Evolutionary conservation across 92 coral and sea anemone species (phyloP).

Genomic region (Zoanthus sociatus): DNA sequence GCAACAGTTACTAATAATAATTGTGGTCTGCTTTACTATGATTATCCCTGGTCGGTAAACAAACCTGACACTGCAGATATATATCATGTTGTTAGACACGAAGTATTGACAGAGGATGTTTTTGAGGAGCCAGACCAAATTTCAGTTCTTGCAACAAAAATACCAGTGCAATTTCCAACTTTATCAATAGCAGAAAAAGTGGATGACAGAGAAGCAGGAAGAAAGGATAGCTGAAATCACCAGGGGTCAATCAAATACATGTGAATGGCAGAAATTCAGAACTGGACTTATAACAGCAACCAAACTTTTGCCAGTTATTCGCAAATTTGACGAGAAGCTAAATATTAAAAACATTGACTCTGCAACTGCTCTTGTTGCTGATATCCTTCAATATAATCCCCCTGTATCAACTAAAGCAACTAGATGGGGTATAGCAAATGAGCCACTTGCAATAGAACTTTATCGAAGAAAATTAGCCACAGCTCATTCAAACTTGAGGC

Average conservation of each 20-base stretch:
- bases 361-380: conserved; percentile 19
- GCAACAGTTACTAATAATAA: too few species aligned
- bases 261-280: conserved; percentile 20
- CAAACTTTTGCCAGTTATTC: conserved; percentile 4
- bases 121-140: too few species aligned
- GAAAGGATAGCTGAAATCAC: neutral
- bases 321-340: conserved; percentile 16
- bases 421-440: conserved; percentile 36
- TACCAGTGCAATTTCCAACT: too few species aligned
- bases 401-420: conserved; percentile 33
- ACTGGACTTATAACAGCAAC: conserved; percentile 22
- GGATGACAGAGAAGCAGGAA: neutral
- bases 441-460: conserved; percentile 18
- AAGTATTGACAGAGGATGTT: too few species aligned
- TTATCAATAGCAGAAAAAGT: neutral
- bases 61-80: too few species aligned
- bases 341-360: conserved; percentile 20
- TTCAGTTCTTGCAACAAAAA: too few species aligned
- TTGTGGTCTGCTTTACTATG: too few species aligned
- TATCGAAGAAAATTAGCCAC: neutral
- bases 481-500: neutral
- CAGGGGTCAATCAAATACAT: conserved; percentile 10
- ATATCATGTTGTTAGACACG: too few species aligned
- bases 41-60: too few species aligned
- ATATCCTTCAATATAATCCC: conserved; percentile 27